Percentiles rank a stretch among this genome's conserved stretches.
Evolutionary conservation across 2,113 vertebrate species (phyloP).

Genomic region (Nyctibius bracteatus): DNA sequence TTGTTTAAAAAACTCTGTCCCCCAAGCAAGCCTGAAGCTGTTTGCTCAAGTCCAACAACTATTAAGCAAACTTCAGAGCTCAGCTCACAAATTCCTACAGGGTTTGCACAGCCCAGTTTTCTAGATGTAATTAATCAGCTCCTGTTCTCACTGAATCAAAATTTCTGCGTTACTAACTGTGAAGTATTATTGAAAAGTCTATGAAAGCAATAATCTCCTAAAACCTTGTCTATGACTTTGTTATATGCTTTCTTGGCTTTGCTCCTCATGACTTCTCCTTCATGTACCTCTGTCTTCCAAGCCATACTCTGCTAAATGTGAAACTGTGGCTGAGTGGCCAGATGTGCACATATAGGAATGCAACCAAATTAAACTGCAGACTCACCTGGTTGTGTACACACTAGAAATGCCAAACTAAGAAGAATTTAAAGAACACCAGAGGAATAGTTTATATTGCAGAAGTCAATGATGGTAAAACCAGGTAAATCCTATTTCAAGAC

Average conservation of each 20-base stretch:
- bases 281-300: not conserved
- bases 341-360: not conserved
- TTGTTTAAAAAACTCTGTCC: not conserved
- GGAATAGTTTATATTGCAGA: not conserved
- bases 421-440: not conserved
- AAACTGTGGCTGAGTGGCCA: not conserved
- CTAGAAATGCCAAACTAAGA: not conserved
- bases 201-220: not conserved
- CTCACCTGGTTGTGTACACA: not conserved
- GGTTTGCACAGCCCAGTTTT: not conserved
- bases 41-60: not conserved
- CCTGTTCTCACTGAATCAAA: not conserved
- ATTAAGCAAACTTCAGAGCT: not conserved
- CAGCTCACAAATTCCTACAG: not conserved
- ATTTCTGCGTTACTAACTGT: not conserved
- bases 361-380: not conserved
- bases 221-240: not conserved
- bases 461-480: slow-evolving; percentile 15
- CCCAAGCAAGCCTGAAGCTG: not conserved
- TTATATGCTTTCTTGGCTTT: not conserved
- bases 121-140: not conserved
- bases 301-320: not conserved
- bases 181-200: not conserved
- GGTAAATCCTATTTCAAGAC: slow-evolving; percentile 23
- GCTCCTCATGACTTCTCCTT: not conserved